Base-by-base conservation (phyloP, 1,140 invertebrate genomes). In the Solenopsis fugax region DNA sequence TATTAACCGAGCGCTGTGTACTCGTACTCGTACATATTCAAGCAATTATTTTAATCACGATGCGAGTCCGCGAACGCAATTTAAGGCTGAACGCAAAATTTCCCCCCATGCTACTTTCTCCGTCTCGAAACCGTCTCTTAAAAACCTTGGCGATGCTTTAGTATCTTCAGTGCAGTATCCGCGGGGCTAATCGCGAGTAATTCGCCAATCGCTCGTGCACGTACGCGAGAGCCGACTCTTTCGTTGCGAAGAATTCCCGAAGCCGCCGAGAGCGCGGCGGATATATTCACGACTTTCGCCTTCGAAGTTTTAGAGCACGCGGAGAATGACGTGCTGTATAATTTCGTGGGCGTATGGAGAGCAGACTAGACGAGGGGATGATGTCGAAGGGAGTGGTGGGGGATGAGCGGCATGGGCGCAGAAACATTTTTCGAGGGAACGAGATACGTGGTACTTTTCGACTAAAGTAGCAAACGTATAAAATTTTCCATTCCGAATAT, bases 331-430 rank as follows among this genome's bases (percentile, higher is more conserved):
- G 89, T 91, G 90, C 90, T 87, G 88, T 88, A 90, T 92, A 93
- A 94, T 94, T 94, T 93, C 92, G 94, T 93, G 92, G 93, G 93
- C 93, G 93, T 93, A 93, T 90, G 85, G 85, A 85, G 88, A 89
- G 89, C 90, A 91, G 77, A 88, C 91, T 75, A 71, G 64, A 73
- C 72, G 54, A 56, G 37, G 71, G 41, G 62, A 88, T 89, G 88
- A 89, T 76, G 82, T 76, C 81, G 86, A 88, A 91, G 78, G 86
- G 86, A 77, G 72, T 37, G 86, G 65, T 69, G 89, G 88, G 77
- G 78, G 89, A 72, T 88, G 62, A 87, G 65, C 65, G 50, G 75
- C 86, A 78, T 85, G 37, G 58, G 62, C 87, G 71, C 73, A 84
- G 72, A 64, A 84, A 73, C 71, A 58, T 72, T 52, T 81, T 34